These are phyloP conservation scores for Drosophila bifasciata DNA, from an alignment of 1,140 invertebrate species.

Conservation along the genomic window DNA sequence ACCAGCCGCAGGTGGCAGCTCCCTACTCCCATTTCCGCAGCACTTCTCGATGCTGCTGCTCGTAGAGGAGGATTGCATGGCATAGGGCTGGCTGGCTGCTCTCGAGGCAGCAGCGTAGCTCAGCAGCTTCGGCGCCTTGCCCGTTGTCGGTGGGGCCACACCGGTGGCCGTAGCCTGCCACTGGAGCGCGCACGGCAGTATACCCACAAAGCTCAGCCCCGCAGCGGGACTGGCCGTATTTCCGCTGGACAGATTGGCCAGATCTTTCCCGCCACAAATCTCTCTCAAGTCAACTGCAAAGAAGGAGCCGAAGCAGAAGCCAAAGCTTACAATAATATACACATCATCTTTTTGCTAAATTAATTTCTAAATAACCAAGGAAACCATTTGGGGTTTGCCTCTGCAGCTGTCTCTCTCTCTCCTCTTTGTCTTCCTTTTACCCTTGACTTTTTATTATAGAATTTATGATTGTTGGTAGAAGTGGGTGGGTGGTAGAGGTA, in stretches of 20 bases:
- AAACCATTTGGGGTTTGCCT: slow-evolving; percentile 6
- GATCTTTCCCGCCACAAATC: slow-evolving; percentile 43
- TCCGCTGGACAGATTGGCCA: slow-evolving; percentile 31
- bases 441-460: slow-evolving; percentile 32
- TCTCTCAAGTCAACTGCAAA: slow-evolving; percentile 22
- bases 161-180: slow-evolving; percentile 41
- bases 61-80: slow-evolving; percentile 19
- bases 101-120: slow-evolving; percentile 26
- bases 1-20: slow-evolving; percentile 6
- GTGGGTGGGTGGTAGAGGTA: slow-evolving; percentile 44
- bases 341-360: slow-evolving; percentile 17
- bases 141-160: slow-evolving; percentile 7
- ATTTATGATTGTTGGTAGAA: slow-evolving; percentile 59
- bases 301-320: background rate
- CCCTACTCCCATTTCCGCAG: slow-evolving; percentile 14
- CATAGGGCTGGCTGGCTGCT: slow-evolving; percentile 45
- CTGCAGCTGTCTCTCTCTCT: too few species aligned
- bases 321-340: slow-evolving; percentile 4
- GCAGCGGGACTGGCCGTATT: slow-evolving; percentile 47
- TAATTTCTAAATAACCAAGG: slow-evolving; percentile 43
- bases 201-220: slow-evolving; percentile 67
- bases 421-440: background rate
- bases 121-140: slow-evolving; percentile 64
- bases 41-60: slow-evolving; percentile 30
- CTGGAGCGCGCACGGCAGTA: slow-evolving; percentile 64